Evolutionary conservation across 2,113 vertebrate genomes (phyloP), one percentile per base, ranked within the genome.

Genomic region (Nesoenas mayeri): DNA sequence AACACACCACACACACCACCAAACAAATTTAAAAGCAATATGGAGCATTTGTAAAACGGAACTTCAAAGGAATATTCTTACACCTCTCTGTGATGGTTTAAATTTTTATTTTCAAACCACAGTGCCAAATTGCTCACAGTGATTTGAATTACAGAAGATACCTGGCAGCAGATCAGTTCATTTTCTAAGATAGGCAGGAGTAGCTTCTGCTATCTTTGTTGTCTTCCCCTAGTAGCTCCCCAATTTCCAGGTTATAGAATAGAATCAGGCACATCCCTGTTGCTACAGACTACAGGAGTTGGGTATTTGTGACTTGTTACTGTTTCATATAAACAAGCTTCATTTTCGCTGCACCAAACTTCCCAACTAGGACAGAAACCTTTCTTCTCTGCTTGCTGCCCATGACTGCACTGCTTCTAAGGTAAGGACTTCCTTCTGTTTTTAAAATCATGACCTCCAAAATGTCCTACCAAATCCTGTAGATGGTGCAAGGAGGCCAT

Each of bases 401-500:
- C 65, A 15, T 56, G 7, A 85, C 90, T 60, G 50, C 60, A 80
- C 28, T 62, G 51, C 60, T 95, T 88, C 64, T 88, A n/a, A 94
- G 69, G 19, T n/a, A 84, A 73, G 17, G 28, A 57, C 61, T 90
- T 78, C 32, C 38, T 69, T 62, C 47, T 78, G 64, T 29, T 90
- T 79, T 72, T 78, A 66, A 91, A 91, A 73, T 71, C 12, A 34
- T 78, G 81, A 79, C 79, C 85, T 96, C 48, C 74, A 90, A 85
- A 88, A 56, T 48, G 79, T 66, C 67, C 82, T 88, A 94, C 32
- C 71, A 80, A 83, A 62, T 79, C 87, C 74, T 85, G 74, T 89
- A 89, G 94, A 96, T 90, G 93, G 60, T 95, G 81, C 71, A 96
- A 85, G 48, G 89, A 93, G 51, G 88, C 81, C 74, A 62, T 83